Conservation (phyloP, 2,797 vertebrate genomes). For the Kryptolebias ocellatus region DNA sequence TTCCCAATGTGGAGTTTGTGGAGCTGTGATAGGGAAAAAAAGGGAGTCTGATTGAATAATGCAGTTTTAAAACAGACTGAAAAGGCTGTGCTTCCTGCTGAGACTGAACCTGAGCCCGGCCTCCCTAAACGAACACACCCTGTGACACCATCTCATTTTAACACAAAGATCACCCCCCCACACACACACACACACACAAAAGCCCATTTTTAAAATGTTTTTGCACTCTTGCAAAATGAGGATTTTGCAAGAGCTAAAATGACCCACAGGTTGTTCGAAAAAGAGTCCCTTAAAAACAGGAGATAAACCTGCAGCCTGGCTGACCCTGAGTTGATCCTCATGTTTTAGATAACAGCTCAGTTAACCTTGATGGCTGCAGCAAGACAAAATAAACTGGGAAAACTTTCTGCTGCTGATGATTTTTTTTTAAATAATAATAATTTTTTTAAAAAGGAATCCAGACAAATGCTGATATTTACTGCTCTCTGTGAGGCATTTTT, state of each 20-base stretch:
- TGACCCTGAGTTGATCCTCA: conserved; percentile 68
- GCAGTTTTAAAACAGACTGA: conserved; percentile 52
- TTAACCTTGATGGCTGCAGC: conserved; percentile 64
- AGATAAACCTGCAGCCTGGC: conserved; percentile 49
- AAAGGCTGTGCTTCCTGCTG: conserved; percentile 54
- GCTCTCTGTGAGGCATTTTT: background rate
- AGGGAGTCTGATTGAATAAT: conserved; percentile 35
- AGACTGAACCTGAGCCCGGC: conserved; percentile 52
- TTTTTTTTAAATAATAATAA: too few relatives aligned
- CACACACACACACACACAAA: too few relatives aligned
- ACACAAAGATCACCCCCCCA: background rate
- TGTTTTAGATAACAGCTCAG: conserved; percentile 63
- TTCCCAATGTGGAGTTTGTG: too few relatives aligned
- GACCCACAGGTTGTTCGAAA: conserved; percentile 37
- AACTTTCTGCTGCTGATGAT: conserved; percentile 10
- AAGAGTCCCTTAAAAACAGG: conserved; percentile 35
- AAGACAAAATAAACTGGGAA: conserved; percentile 59
- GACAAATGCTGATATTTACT: background rate
- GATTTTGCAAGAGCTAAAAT: conserved; percentile 10
- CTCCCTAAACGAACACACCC: conserved; percentile 31
- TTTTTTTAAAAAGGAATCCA: too few relatives aligned
- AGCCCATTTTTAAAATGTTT: background rate
- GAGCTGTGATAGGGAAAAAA: background rate
- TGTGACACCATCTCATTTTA: conserved; percentile 12
- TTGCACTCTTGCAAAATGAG: background rate